Evolutionary conservation across 2,888 invertebrate species (phyloP).

Genomic region (Trachelus troglodyta): DNA sequence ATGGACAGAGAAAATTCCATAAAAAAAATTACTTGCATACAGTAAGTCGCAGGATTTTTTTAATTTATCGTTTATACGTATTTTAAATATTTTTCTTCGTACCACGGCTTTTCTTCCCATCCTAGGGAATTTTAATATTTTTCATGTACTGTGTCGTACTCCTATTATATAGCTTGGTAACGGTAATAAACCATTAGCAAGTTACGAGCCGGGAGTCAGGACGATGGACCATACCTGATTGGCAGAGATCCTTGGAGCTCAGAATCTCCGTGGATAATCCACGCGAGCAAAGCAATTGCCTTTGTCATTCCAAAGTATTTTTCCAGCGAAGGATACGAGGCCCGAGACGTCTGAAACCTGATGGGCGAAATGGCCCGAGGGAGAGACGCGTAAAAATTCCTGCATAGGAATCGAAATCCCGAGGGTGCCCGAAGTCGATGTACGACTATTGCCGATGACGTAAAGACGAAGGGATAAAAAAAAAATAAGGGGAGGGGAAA

Average conservation of each 20-base stretch:
- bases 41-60: too few species aligned
- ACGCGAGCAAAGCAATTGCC: conserved; percentile 25
- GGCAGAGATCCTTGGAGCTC: conserved; percentile 7
- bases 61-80: too few species aligned
- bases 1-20: too few species aligned
- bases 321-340: neutral
- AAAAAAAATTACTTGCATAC: too few species aligned
- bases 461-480: too few species aligned
- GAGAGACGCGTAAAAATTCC: conserved; percentile 1
- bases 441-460: too few species aligned
- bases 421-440: neutral
- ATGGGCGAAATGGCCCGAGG: neutral
- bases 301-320: conserved; percentile 19
- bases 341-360: neutral
- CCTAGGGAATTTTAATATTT: too few species aligned
- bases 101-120: too few species aligned
- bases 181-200: conserved; percentile 36
- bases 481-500: too few species aligned
- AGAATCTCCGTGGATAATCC: conserved; percentile 16
- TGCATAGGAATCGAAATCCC: neutral
- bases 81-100: too few species aligned
- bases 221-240: conserved; percentile 10
- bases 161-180: conserved; percentile 3
- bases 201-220: conserved; percentile 26
- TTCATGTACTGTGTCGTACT: too few species aligned